These are phyloP conservation scores for Syngnathoides biaculeatus DNA, from an alignment of 2,113 vertebrate genomes.

Conservation along the genomic window DNA sequence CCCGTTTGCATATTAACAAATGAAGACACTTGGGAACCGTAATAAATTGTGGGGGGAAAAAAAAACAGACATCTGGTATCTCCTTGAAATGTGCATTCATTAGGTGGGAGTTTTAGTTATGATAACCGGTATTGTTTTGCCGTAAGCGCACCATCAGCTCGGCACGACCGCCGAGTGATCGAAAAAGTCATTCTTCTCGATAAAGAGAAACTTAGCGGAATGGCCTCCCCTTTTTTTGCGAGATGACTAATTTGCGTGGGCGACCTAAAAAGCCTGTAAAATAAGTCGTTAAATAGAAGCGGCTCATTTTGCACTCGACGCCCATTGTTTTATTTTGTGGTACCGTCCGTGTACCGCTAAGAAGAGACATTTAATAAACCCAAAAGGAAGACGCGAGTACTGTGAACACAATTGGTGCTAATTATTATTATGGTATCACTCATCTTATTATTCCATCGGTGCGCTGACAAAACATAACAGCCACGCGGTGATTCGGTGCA, in stretches of 20 bases:
- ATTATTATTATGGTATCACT: neutral
- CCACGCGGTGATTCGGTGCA: neutral
- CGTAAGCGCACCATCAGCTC: constrained; percentile 3
- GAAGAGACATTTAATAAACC: neutral
- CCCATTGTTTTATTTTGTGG: neutral
- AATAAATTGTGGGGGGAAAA: neutral
- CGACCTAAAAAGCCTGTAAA: constrained; percentile 37
- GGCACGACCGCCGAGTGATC: constrained; percentile 10
- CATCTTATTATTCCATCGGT: too few species aligned
- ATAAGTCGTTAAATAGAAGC: constrained; percentile 31
- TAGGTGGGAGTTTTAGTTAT: constrained; percentile 31
- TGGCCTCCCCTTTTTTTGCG: constrained; percentile 31
- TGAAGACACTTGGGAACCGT: neutral
- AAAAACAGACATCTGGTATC: neutral
- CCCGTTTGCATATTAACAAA: neutral
- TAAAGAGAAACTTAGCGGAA: constrained; percentile 64
- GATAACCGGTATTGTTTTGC: constrained; percentile 42
- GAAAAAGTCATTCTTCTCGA: constrained; percentile 49
- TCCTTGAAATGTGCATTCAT: constrained; percentile 25
- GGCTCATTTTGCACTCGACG: constrained; percentile 17
- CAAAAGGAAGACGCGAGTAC: neutral
- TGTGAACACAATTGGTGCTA: neutral
- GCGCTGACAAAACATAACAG: too few species aligned
- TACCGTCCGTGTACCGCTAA: accelerated
- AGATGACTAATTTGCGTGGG: constrained; percentile 61